These are phyloP conservation scores for Parelbella ahira DNA, from an alignment of 2,888 invertebrate species.

Conservation along the genomic window DNA sequence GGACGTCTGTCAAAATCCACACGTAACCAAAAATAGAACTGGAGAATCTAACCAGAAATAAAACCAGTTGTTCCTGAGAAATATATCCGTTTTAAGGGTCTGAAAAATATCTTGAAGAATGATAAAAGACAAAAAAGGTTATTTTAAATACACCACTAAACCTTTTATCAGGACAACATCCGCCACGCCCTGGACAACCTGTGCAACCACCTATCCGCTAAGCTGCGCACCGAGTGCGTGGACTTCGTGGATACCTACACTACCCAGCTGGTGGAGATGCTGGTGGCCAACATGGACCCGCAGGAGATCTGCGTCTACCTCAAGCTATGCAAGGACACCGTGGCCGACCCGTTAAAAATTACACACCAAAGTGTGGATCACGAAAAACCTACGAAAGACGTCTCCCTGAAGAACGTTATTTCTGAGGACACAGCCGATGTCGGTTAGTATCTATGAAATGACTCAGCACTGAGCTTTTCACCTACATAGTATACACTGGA, in stretches of 20 bases:
- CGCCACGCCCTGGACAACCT: constrained; percentile 84
- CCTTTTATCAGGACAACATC: constrained; percentile 87
- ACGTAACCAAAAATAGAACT: too few relatives aligned
- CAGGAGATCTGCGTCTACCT: constrained; percentile 88
- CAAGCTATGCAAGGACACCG: constrained; percentile 83
- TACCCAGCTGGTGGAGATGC: constrained; percentile 87
- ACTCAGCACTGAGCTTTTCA: too few relatives aligned
- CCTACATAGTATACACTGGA: too few relatives aligned
- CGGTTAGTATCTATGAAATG: too few relatives aligned
- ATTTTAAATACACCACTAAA: too few relatives aligned
- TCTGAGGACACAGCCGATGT: constrained; percentile 48
- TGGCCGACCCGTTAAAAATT: constrained; percentile 50
- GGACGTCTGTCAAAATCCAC: too few relatives aligned
- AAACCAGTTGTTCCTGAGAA: too few relatives aligned
- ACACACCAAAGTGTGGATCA: constrained; percentile 38
- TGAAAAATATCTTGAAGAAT: too few relatives aligned
- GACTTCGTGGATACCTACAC: constrained; percentile 89
- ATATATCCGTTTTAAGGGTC: too few relatives aligned
- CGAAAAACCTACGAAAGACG: background rate
- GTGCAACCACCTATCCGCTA: constrained; percentile 84
- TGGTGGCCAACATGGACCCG: constrained; percentile 84
- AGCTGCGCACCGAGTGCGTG: constrained; percentile 84
- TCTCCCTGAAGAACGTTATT: constrained; percentile 2
- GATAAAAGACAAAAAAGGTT: too few relatives aligned
- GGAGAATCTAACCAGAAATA: too few relatives aligned